Evolutionary conservation across 2,113 vertebrate genomes (phyloP).

Genomic region (Jacana jacana): DNA sequence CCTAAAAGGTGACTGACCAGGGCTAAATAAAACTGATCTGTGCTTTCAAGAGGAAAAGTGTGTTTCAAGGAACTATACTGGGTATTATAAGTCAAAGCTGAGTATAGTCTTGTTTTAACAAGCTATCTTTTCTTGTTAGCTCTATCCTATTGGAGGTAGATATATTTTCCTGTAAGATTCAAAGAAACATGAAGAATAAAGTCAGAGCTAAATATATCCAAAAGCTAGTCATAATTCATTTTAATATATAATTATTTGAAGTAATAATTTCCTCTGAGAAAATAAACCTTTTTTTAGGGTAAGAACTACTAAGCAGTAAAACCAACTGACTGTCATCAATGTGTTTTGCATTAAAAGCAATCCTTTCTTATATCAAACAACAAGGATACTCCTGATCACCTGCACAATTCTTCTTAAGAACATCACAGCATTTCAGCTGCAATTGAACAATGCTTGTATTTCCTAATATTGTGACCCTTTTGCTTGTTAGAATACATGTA

Average conservation of each 20-base stretch:
- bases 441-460: neutral
- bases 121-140: neutral
- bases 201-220: neutral
- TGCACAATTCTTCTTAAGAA: neutral
- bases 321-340: neutral
- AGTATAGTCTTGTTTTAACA: neutral
- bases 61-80: neutral
- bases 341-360: neutral
- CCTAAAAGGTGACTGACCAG: neutral
- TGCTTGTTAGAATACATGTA: neutral
- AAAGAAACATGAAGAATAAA: neutral
- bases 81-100: neutral
- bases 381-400: neutral
- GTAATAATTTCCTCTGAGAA: neutral
- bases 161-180: neutral
- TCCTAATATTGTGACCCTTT: neutral
- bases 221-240: neutral
- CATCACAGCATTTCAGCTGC: neutral
- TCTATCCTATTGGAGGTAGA: neutral
- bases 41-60: neutral
- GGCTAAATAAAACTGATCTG: neutral
- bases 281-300: neutral
- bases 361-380: neutral
- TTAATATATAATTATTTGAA: neutral
- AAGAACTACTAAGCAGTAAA: neutral